Percentiles rank a stretch among this genome's conserved stretches.
These are phyloP conservation scores for Chrysolina haemoptera DNA, from an alignment of 2,888 invertebrate species.

Conservation along the genomic window DNA sequence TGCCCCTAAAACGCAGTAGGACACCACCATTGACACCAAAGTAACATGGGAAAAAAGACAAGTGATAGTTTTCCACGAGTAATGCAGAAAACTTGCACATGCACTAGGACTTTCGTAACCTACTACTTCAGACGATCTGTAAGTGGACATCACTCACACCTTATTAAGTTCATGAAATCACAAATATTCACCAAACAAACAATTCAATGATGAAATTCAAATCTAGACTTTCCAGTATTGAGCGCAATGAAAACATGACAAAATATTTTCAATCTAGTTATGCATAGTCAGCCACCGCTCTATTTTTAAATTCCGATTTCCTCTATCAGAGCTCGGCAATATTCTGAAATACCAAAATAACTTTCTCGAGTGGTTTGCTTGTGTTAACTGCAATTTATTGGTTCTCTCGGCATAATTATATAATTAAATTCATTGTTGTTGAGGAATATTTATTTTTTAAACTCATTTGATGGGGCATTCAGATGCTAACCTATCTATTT, in stretches of 20 bases:
- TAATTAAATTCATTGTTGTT: constrained; percentile 24
- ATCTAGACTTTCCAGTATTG: neutral
- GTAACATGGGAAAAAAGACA: constrained; percentile 92
- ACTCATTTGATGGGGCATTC: constrained; percentile 1
- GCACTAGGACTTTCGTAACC: constrained; percentile 65
- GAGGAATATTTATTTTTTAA: constrained; percentile 12
- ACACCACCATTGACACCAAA: constrained; percentile 88
- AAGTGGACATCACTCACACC: constrained; percentile 61
- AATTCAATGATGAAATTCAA: neutral
- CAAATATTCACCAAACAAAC: neutral
- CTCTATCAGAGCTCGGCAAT: constrained; percentile 2
- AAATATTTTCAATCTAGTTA: constrained; percentile 10
- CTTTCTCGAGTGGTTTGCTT: constrained; percentile 43
- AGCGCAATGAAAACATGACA: constrained; percentile 8
- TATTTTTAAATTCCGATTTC: constrained; percentile 26
- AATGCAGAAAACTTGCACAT: constrained; percentile 75
- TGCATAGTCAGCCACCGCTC: constrained; percentile 24
- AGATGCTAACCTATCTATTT: neutral
- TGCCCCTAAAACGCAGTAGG: constrained; percentile 91
- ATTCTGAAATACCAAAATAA: constrained; percentile 41
- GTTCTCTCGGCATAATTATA: neutral
- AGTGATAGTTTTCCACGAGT: constrained; percentile 85
- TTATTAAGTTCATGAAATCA: neutral
- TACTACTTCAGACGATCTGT: constrained; percentile 63
- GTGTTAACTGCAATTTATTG: constrained; percentile 20